Evolutionary conservation across 1,140 invertebrate species (phyloP), one percentile per base, ranked within the genome.

Genomic region (Diabrotica undecimpunctata): DNA sequence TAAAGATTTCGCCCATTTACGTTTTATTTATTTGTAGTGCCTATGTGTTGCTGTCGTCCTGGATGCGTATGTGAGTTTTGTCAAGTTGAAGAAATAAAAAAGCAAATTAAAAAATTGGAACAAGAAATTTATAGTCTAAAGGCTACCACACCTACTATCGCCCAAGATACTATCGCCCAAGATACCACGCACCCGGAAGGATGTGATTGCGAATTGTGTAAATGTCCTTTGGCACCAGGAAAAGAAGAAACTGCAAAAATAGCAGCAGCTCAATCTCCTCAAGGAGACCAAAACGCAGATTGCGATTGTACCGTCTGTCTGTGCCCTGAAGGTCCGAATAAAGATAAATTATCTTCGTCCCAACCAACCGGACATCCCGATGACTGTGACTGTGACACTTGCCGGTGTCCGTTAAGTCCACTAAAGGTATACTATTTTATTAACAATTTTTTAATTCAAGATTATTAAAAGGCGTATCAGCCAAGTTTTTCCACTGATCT

Each of bases 351-450:
- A 41, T 5, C 53, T 51, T 5, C 41, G 41, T 46, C 41, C 8
- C 8, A 46, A 46, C 8, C 41, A 2, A 46, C 41, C 6, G 41
- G 13, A 12, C 9, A 12, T n/a, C 53, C 25, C 13, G 7, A 13
- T 12, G 62, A 65, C 6, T 69, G 67, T 13, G 60, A 66, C 12
- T 69, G 67, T 55, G 25, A 35, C 6, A 50, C 59, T 9, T 69
- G 67, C 39, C 51, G n/a, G 4, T 69, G 67, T 14, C 67, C 67
- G 6, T 46, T 46, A 10, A 6, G 41, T 46, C 41, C 41, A 10
- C 51, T 54, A 41, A 64, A 25, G 56, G 7, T 25, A 57, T 6
- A 9, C 12, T 11, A 13, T 14, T 9, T 0, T 3, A 38, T 13
- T 12, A 4, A 25, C 25, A 25, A 25, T 25, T n/a, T n/a, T n/a